phyloP scores from a whole-genome alignment of 2,888 invertebrate species.

The Plebejus anna region DNA sequence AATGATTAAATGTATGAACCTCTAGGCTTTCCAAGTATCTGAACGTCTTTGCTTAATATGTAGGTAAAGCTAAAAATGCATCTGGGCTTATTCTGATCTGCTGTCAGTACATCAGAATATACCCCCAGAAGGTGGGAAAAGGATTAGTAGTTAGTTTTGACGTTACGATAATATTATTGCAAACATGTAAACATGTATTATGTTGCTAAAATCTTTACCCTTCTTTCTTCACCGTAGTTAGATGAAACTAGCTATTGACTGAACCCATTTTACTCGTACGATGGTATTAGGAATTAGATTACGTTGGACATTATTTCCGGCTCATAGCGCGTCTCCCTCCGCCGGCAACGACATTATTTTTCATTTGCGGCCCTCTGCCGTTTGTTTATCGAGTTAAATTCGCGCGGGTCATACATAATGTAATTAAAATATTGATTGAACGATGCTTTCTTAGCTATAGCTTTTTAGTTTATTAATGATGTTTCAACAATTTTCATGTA shows the following conservation, averaged over 20 bases:
- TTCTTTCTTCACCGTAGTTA: neutral
- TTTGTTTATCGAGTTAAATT: conserved; percentile 35
- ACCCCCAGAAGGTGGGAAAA: no score
- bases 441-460: conserved; percentile 26
- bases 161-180: no score
- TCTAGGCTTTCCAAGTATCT: no score
- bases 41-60: no score
- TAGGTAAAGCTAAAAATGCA: no score
- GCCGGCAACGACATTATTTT: conserved; percentile 62
- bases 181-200: neutral
- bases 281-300: conserved; percentile 66
- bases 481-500: neutral
- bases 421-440: conserved; percentile 35
- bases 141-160: no score
- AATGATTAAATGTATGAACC: no score
- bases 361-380: conserved; percentile 55
- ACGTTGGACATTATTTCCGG: conserved; percentile 56
- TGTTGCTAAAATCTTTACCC: neutral
- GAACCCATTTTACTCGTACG: neutral
- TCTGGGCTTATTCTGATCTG: no score
- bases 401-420: conserved; percentile 34
- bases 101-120: no score
- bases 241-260: neutral
- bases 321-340: conserved; percentile 45
- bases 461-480: neutral